These are phyloP conservation scores for Cataglyphis albicans DNA, from an alignment of 2,888 invertebrate genomes.

Conservation along the genomic window DNA sequence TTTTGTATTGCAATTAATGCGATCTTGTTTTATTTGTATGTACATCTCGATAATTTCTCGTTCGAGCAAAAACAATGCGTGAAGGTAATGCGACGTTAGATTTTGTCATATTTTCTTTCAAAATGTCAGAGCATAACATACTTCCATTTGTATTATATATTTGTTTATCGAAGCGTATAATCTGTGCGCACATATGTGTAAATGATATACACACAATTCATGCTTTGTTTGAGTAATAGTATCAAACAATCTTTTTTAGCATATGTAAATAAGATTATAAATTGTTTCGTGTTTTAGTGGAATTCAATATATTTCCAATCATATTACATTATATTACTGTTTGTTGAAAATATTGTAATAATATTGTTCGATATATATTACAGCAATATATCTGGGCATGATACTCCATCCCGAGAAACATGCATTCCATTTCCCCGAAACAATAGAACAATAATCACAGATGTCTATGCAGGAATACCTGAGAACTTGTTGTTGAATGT, in stretches of 20 bases:
- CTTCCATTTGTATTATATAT: not conserved
- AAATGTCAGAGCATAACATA: not conserved
- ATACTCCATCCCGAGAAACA: conserved; percentile 76
- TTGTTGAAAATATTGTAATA: not conserved
- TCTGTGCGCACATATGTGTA: not conserved
- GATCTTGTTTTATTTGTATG: not conserved
- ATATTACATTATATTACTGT: not conserved
- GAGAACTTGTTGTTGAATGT: conserved; percentile 95
- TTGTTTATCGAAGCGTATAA: not conserved
- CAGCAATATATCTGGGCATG: conserved; percentile 73
- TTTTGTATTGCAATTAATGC: not conserved
- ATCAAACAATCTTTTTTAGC: not conserved
- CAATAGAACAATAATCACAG: conserved; percentile 87
- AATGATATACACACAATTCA: not conserved
- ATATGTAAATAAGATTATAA: not conserved
- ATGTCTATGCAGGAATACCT: conserved; percentile 96
- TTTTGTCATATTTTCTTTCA: not conserved
- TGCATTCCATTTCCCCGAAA: conserved; percentile 77
- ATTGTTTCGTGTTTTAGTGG: not conserved
- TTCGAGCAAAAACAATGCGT: not conserved
- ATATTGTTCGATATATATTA: conserved; percentile 47
- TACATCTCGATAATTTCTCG: not conserved
- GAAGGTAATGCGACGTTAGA: not conserved
- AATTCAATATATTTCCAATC: not conserved
- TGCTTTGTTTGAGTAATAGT: not conserved